Evolutionary conservation across 2,888 invertebrate genomes (phyloP), one percentile per base, ranked within the genome.

Genomic region (Andricus curvator): DNA sequence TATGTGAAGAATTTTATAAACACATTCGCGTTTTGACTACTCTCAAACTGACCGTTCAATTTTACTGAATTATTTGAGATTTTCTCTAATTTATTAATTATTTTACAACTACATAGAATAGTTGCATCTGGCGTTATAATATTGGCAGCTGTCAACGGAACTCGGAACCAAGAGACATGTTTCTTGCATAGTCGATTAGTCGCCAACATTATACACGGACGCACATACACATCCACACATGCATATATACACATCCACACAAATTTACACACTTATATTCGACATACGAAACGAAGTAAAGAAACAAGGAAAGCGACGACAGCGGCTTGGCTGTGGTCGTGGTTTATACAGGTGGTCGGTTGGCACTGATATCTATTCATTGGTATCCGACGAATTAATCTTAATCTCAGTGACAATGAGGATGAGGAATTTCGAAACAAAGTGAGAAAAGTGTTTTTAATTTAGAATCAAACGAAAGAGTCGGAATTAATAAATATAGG

Each of bases 281-380:
- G 1, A 37, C 1, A 37, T 37, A 37, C 37, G 15, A 22, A 37
- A 66, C 37, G n/a, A 41, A 66, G n/a, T 22, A 17, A 29, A 29
- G 37, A 33, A 67, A 67, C 67, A 41, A 67, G 13, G n/a, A 67
- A 67, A 67, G 65, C 76, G 80, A 68, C 67, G 85, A 84, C 85
- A 78, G 82, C 80, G 76, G 51, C 25, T 86, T 87, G 83, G 81
- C 85, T 83, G 78, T 78, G 74, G 20, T 56, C 17, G 65, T 74
- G 60, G 79, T 82, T 84, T 80, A 84, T 80, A 87, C 86, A 87
- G 86, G 87, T 87, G 86, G 86, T 86, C 81, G 85, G 79, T 85
- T 84, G 81, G 80, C 81, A 86, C 81, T 81, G 41, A 67, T 15
- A 22, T 41, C 41, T 22, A 41, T 44, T 41, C 22, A 44, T 67